Base-by-base conservation (phyloP, 2,797 vertebrate genomes). In the Percopsis omiscomaycus region DNA sequence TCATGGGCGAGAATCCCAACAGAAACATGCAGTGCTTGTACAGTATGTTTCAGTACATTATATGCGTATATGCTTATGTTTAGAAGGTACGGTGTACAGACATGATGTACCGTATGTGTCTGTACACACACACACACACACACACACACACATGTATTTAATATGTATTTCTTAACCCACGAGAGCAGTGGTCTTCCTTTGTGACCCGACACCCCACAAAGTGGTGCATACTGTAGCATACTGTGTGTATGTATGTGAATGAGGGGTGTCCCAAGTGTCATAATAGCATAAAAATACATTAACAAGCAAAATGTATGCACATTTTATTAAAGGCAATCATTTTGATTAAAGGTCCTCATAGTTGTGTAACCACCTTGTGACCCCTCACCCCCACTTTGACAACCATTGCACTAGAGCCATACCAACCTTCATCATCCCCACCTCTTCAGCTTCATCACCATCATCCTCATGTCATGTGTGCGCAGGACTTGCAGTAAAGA, bases 381-480 rank as follows among this genome's bases (percentile, higher is more conserved):
- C 32, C 6, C 32, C 32, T 32, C 1, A 42, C 8, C 37, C 9
- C 37, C 8, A 9, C 37, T 42, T 42, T 32, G 32, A 32, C 32
- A 3, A 32, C 32, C 32, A 4, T 32, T 42, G 37, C 37, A 37
- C 54, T 30, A 48, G 9, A 65, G 5, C 49, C 51, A 59, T 58
- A 29, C 30, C 68, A 61, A 68, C 48, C 45, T 14, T 71, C 59
- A 51, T 47, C 61, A 57, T 62, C 49, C 10, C 55, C 42, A 66
- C 55, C 55, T 62, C 58, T 45, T 74, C 53, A 57, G 59, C 58
- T 42, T 74, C 58, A 58, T 12, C 71, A 59, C 66, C 67, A 50
- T 71, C 62, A 30, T 51, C 60, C 5, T 66, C 72, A 48, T 51
- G 62, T 67, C 49, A 48, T 55, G 60, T 29, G 14, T n/a, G 8